Percentiles rank a stretch among this genome's conserved stretches.
These are phyloP conservation scores for Tapirus indicus DNA, from an alignment of 2,797 vertebrate genomes.

Conservation along the genomic window DNA sequence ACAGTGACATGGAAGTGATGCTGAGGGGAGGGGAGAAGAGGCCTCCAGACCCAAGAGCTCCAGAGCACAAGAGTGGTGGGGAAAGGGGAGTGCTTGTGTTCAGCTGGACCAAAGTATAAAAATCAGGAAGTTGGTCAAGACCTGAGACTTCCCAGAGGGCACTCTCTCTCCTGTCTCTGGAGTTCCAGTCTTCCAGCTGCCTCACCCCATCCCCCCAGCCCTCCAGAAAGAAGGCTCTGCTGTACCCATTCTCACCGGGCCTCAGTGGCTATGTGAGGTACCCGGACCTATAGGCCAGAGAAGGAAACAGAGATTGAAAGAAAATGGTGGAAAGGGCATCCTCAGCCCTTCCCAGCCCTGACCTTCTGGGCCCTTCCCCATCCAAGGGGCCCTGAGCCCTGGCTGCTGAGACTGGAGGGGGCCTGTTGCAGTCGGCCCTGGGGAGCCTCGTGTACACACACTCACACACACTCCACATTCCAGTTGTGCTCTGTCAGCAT, in stretches of 20 bases:
- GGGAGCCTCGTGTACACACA: background rate
- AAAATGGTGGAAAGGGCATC: background rate
- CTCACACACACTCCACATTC: conserved; percentile 67
- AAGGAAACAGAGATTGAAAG: background rate
- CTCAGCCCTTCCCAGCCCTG: background rate
- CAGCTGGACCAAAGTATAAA: background rate
- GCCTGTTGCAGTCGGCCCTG: background rate
- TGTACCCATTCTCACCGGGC: background rate
- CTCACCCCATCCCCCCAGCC: background rate
- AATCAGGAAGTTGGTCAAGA: background rate
- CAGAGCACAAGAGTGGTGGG: background rate
- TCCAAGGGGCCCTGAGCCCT: background rate
- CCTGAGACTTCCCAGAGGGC: background rate
- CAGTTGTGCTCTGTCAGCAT: conserved; percentile 74
- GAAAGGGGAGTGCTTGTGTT: background rate
- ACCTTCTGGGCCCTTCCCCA: background rate
- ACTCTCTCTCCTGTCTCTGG: background rate
- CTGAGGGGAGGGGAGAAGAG: background rate
- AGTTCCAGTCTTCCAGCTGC: background rate
- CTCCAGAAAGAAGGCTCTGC: background rate
- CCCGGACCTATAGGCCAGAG: background rate
- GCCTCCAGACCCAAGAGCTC: background rate
- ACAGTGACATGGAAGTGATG: background rate
- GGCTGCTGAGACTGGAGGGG: background rate
- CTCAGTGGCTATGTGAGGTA: background rate